Evolutionary conservation across 2,797 vertebrate species (phyloP), one percentile per base, ranked within the genome.

Genomic region (Periparus ater): DNA sequence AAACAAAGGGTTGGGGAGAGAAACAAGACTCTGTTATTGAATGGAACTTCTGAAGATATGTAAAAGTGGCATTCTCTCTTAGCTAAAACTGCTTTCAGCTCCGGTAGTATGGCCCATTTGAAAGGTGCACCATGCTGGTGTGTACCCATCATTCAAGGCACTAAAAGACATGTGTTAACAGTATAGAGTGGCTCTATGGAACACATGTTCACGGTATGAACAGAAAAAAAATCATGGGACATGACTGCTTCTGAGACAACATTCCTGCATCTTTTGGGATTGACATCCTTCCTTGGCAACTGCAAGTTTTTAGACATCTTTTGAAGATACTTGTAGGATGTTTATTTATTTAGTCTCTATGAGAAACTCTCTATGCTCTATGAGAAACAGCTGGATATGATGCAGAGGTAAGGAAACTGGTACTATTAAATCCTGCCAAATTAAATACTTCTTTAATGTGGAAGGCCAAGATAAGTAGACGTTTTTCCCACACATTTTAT

Each of bases 361-460:
- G 38, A 27, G 76, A 81, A 65, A 40, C 38, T 40, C 38, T 38
- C 38, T 40, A 40, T 68, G 34, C 8, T 84, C 14, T 38, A 1
- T 68, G 73, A 90, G 30, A 66, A 91, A 25, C 36, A 55, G 55
- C 65, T 88, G 65, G 70, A 57, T 68, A 36, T 53, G 29, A 65
- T 67, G 54, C 72, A 57, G 34, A 84, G 27, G 85, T 90, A 63
- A 90, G 76, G 60, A 88, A 88, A 77, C 9, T 38, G 71, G 36
- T 29, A 34, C 34, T 74, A 38, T 40, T 65, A 75, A 94, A 75
- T 84, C 20, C 54, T 88, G 50, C 40, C 51, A 87, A 76, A 88
- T 73, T 21, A 70, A 72, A 32, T 88, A 44, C 23, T 30, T 75
- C 22, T 65, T 82, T 54, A 73, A 50, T 73, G 40, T 55, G 51